These are phyloP conservation scores for Trichacis sp. DNA, from an alignment of 2,888 invertebrate species.

Conservation along the genomic window DNA sequence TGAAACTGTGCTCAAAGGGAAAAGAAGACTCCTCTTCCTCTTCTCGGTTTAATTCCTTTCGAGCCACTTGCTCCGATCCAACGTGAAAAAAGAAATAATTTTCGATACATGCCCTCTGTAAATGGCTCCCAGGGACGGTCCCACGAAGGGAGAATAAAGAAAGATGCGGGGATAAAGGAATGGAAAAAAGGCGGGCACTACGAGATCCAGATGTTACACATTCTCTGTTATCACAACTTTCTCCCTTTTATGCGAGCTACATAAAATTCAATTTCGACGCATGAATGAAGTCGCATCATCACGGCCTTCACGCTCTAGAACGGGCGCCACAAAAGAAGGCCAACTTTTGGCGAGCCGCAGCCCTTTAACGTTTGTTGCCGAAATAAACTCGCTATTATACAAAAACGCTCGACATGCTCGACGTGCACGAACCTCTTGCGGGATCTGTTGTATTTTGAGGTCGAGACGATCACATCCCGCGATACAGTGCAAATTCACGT, in stretches of 20 bases:
- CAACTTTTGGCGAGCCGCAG: conserved; percentile 33
- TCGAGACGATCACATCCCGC: neutral
- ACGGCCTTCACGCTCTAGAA: conserved; percentile 26
- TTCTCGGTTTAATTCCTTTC: too few relatives aligned
- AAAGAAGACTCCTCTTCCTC: too few relatives aligned
- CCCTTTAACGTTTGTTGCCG: neutral
- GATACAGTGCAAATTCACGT: conserved; percentile 7
- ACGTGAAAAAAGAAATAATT: conserved; percentile 13
- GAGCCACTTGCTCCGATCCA: too few relatives aligned
- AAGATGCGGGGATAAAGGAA: too few relatives aligned
- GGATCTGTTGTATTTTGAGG: conserved; percentile 23
- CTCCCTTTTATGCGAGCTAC: conserved; percentile 17
- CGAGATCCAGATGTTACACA: conserved; percentile 38
- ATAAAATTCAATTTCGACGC: conserved; percentile 27
- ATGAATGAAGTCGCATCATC: conserved; percentile 28
- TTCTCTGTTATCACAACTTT: conserved; percentile 16
- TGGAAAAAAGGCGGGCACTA: too few relatives aligned
- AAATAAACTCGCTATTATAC: conserved; percentile 9
- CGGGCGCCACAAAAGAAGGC: conserved; percentile 20
- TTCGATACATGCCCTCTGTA: conserved; percentile 1
- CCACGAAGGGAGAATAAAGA: too few relatives aligned
- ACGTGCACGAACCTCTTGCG: conserved; percentile 11
- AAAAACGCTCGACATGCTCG: conserved; percentile 11
- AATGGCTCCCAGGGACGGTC: conserved; percentile 13
- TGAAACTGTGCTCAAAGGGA: too few relatives aligned